Base-by-base conservation (phyloP, 2,888 invertebrate genomes). In the Coenonympha glycerion region DNA sequence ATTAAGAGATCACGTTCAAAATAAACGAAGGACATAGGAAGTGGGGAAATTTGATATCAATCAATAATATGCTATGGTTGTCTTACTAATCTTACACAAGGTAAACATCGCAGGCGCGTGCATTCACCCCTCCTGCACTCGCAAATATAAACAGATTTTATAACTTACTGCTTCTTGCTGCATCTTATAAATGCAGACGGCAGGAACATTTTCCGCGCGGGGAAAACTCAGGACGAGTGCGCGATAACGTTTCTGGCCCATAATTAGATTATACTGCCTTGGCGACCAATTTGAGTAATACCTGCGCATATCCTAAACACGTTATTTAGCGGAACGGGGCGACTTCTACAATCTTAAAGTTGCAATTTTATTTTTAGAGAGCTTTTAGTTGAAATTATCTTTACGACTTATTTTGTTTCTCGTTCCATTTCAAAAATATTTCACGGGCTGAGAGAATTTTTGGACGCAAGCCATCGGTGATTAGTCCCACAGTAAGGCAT, bases 121-220 rank as follows among this genome's bases (percentile, higher is more conserved):
- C 73, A 70, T 71, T 74, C 66, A 71, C 68, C 68, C 65, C 51
- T 45, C 40, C 37, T 57, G 54, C 46, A 26, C 41, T 57, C 49
- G 54, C 46, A 58, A 56, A 56, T 65, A 65, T 64, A 63, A 65
- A 65, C 62, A 59, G 52, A 56, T 66, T 71, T 71, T 67, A 68
- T 65, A 63, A 70, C 63, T 69, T 73, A 71, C 63, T 68, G 60
- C 63, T 63, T 67, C 61, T 63, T 64, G 71, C 65, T 67, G 67
- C 59, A 61, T 63, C 56, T 67, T 66, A 63, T 63, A 61, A 68
- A 58, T 66, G 45, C 67, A 69, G 69, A 68, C 65, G 68, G 66
- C 53, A 68, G 61, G 64, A 72, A 73, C 70, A 74, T 79, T 77
- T 79, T 76, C 70, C 72, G 73, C 69, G 63, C 72, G 69, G 61